Percentiles rank a stretch among this genome's conserved stretches.
These are phyloP conservation scores for Pseudeuparius sepicola DNA, from an alignment of 2,888 invertebrate genomes.

Conservation along the genomic window DNA sequence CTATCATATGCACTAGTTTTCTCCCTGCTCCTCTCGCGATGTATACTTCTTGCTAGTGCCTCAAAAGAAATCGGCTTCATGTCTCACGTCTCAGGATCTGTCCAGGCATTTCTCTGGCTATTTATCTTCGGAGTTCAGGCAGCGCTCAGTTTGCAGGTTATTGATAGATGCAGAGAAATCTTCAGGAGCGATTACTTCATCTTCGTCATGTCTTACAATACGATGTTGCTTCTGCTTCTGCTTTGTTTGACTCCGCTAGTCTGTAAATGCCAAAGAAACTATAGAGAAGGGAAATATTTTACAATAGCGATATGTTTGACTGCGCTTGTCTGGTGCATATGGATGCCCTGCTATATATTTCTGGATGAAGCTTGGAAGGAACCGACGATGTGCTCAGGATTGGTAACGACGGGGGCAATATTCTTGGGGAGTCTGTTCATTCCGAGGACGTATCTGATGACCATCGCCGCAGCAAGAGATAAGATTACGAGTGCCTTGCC, in stretches of 20 bases:
- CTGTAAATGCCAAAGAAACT: slow-evolving; percentile 54
- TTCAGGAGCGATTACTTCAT: slow-evolving; percentile 41
- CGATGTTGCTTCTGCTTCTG: slow-evolving; percentile 47
- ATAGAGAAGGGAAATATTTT: slow-evolving; percentile 53
- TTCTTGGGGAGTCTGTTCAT: slow-evolving; percentile 55
- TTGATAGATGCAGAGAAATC: slow-evolving; percentile 41
- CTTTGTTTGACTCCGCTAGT: slow-evolving; percentile 51
- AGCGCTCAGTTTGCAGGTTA: slow-evolving; percentile 43
- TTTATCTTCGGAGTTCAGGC: slow-evolving; percentile 54
- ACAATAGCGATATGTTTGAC: slow-evolving; percentile 46
- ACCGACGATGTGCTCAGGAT: slow-evolving; percentile 49
- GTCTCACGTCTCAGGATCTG: slow-evolving; percentile 59
- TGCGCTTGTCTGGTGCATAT: slow-evolving; percentile 49
- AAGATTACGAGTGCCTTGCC: slow-evolving; percentile 47
- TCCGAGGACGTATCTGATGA: slow-evolving; percentile 59
- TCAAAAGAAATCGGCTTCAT: slow-evolving; percentile 56
- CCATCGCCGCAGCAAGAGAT: slow-evolving; percentile 50
- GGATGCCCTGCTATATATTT: slow-evolving; percentile 47
- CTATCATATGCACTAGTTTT: slow-evolving; percentile 53
- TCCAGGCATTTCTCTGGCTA: slow-evolving; percentile 53
- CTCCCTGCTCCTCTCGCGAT: slow-evolving; percentile 53
- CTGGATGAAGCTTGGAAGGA: slow-evolving; percentile 46
- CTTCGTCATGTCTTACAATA: slow-evolving; percentile 50
- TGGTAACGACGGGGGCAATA: slow-evolving; percentile 52
- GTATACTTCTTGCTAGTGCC: slow-evolving; percentile 55